Base-by-base conservation (phyloP, 2,888 invertebrate species). In the Timandra comae region DNA sequence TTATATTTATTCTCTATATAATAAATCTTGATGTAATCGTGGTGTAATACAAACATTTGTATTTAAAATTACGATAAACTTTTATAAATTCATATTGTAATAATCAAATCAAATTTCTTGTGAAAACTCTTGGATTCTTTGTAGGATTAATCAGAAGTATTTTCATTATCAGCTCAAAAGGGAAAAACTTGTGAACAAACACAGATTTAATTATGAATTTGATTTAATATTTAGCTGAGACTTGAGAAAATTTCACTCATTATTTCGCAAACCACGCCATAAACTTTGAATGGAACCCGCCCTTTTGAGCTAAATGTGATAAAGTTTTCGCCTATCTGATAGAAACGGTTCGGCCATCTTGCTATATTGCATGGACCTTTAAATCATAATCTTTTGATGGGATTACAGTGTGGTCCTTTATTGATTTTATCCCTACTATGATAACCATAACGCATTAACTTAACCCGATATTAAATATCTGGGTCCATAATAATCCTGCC, bases 311-410 rank as follows among this genome's bases (percentile, higher is more conserved):
- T 40, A 44, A 52, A 63, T 58, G 52, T 61, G 65, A 65, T 62
- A 60, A 65, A 69, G 57, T 64, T 69, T 67, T 54, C 52, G 49
- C 41, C 43, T 52, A 55, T 57, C 53, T 42, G 52, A 52, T 52
- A 49, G 46, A 53, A 43, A 49, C 55, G 54, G 47, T 56, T 46
- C 54, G 53, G 52, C 52, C 48, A 49, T 56, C 56, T 56, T 51
- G 52, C 49, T 35, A 43, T 42, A 62, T 51, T 62, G 53, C 48
- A 44, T 43, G 46, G 30, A 36, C 40, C 34, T 28, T 44, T 38
- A 41, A 32, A 37, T 39, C 35, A 48, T 49, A 43, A 43, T 40
- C 42, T 43, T 43, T 44, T 35, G 11, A 27, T 16, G 8, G 33
- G 25, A 33, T 39, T 37, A 30, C 28, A 29, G 31, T 7, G 26